A percentile compares a stretch with the other conserved stretches of the same genome.
Conservation (phyloP, 2,113 vertebrate genomes). For the Copsychus sechellarum region DNA sequence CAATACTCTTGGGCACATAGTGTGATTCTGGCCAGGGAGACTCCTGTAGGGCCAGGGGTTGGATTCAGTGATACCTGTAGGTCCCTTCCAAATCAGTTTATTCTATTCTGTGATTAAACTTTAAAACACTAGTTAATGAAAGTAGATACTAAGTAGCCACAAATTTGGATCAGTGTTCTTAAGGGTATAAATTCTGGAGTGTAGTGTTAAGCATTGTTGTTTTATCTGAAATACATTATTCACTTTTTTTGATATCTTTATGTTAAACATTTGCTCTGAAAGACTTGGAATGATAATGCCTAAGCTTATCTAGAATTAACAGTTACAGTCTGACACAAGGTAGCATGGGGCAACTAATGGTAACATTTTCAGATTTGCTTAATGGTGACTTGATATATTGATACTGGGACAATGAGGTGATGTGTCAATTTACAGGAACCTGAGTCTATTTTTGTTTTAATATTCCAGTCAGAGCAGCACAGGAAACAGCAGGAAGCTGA, state of each 20-base stretch:
- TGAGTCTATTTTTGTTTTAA: neutral
- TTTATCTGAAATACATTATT: neutral
- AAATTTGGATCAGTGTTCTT: neutral
- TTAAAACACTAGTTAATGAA: neutral
- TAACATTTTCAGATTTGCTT: neutral
- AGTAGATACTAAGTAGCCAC: neutral
- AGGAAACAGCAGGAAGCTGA: conserved; percentile 88
- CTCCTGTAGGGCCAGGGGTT: neutral
- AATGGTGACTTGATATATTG: neutral
- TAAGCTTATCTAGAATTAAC: neutral
- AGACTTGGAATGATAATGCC: neutral
- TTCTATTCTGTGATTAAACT: neutral
- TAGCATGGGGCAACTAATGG: neutral
- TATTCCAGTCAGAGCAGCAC: conserved; percentile 88
- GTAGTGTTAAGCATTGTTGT: neutral
- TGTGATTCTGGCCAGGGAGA: neutral
- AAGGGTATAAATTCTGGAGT: neutral
- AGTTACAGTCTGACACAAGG: neutral
- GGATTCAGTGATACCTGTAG: neutral
- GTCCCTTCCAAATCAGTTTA: neutral
- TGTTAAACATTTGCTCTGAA: neutral
- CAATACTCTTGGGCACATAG: neutral
- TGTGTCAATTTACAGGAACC: neutral
- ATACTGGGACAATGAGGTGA: neutral
- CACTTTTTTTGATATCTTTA: neutral